Conservation (phyloP, 2,888 invertebrate genomes). For the Apotomis betuletana region DNA sequence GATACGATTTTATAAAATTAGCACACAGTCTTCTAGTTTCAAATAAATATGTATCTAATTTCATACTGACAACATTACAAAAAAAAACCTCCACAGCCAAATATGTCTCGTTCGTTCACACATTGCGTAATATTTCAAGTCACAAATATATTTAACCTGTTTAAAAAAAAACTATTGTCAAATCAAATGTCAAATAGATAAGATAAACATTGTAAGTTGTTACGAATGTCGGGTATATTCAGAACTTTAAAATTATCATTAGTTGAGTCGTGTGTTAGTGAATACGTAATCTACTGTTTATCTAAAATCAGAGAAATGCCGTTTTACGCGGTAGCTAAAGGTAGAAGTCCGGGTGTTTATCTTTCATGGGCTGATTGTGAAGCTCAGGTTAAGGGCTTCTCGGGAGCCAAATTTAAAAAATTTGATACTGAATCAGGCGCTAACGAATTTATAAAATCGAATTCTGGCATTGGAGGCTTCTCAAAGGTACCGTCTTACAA, state of each 20-base stretch:
- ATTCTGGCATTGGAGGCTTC: constrained; percentile 47
- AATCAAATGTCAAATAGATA: no score
- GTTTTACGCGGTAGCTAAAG: constrained; percentile 87
- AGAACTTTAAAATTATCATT: constrained; percentile 4
- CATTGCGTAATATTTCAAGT: no score
- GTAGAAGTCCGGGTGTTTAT: constrained; percentile 85
- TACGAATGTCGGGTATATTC: constrained; percentile 28
- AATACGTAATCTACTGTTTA: not conserved
- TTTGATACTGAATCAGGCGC: constrained; percentile 84
- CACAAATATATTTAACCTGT: no score
- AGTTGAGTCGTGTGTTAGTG: not conserved
- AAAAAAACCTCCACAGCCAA: no score
- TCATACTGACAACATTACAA: no score
- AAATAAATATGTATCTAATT: no score
- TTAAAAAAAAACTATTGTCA: no score
- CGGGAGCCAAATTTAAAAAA: constrained; percentile 86
- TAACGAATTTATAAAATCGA: constrained; percentile 75
- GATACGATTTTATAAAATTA: no score
- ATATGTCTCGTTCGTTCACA: no score
- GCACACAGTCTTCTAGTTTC: no score
- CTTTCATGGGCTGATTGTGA: constrained; percentile 86
- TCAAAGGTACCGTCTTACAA: constrained; percentile 34
- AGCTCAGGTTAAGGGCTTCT: constrained; percentile 84
- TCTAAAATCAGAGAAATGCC: constrained; percentile 61
- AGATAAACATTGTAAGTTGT: no score